Conservation (phyloP, 2,888 invertebrate genomes). For the Melieria crassipennis region DNA sequence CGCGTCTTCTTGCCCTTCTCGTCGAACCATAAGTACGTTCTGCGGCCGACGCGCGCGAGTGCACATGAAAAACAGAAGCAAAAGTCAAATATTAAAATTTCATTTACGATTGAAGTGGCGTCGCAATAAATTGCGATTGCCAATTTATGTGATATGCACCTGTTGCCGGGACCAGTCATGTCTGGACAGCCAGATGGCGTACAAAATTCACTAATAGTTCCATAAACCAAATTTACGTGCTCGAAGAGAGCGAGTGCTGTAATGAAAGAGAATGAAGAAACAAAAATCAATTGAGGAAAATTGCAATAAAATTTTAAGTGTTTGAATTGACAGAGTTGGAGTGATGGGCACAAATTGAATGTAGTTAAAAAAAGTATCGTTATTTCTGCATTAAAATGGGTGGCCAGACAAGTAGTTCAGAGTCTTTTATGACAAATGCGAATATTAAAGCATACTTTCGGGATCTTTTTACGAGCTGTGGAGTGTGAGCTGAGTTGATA, state of each 20-base stretch:
- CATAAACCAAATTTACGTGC: constrained; percentile 98
- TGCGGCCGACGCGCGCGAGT: constrained; percentile 65
- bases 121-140: neutral
- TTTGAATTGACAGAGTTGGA: no score
- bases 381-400: no score
- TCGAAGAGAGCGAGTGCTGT: constrained; percentile 96
- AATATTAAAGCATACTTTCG: no score
- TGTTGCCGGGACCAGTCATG: constrained; percentile 96
- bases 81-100: constrained; percentile 12
- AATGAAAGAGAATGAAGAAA: constrained; percentile 54
- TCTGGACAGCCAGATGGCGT: constrained; percentile 94
- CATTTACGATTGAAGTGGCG: neutral
- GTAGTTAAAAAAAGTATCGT: no score
- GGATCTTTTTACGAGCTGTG: no score
- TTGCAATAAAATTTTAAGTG: no score
- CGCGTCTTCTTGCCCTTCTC: constrained; percentile 98
- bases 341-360: no score
- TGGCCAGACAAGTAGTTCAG: no score
- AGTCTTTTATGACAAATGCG: no score
- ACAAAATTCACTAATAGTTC: constrained; percentile 98
- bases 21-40: constrained; percentile 98
- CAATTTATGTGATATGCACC: constrained; percentile 67
- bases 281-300: neutral
- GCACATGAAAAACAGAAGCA: constrained; percentile 7
- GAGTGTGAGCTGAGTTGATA: no score